phyloP scores from a whole-genome alignment of 35 echinoderm and acorn worm genomes.

The Lytechinus variegatus region DNA sequence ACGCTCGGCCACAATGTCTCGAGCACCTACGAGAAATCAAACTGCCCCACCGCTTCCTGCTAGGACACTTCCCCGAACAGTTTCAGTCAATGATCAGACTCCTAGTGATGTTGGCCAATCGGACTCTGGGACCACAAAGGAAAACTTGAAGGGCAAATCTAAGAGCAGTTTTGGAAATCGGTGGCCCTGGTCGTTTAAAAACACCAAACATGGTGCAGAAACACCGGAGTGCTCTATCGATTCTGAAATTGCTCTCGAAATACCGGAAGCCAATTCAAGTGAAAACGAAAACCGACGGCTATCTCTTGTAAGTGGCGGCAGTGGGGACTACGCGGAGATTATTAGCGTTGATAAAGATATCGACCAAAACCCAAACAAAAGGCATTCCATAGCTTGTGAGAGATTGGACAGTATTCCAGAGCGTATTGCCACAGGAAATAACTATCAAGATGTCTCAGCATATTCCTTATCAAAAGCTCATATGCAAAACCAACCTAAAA shows the following conservation, averaged over 20 bases:
- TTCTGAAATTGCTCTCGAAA: not conserved
- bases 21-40: not conserved
- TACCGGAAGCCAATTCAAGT: too few relatives aligned
- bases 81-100: not conserved
- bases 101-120: not conserved
- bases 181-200: slow-evolving; percentile 25
- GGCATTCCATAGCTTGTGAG: not conserved
- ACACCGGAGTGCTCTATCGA: not conserved
- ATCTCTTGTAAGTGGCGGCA: not conserved
- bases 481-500: not conserved
- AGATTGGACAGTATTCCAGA: slow-evolving; percentile 29
- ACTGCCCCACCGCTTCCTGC: slow-evolving; percentile 33
- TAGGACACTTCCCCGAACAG: slow-evolving; percentile 24
- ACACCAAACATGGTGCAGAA: not conserved
- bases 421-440: too few relatives aligned
- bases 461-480: not conserved
- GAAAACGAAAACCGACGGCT: not conserved
- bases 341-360: not conserved
- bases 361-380: not conserved
- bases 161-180: not conserved
- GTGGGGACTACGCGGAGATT: slow-evolving; percentile 38
- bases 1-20: not conserved
- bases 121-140: not conserved
- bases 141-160: not conserved
- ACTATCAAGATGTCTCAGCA: not conserved